phyloP scores from a whole-genome alignment of 2,113 vertebrate genomes.

The Corynorhinus townsendii region DNA sequence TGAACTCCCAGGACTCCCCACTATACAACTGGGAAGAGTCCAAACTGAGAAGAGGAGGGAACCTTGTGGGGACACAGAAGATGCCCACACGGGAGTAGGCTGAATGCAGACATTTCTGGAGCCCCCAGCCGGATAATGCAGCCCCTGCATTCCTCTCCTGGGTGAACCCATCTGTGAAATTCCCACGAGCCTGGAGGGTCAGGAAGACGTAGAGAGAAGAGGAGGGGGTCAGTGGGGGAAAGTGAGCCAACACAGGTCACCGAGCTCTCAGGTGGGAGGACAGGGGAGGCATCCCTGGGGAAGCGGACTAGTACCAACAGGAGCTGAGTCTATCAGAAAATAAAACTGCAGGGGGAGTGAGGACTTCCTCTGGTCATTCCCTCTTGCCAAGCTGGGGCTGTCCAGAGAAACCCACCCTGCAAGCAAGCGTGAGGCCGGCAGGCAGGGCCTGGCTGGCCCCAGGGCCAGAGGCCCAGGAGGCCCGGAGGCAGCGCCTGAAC shows the following conservation, averaged over 20 bases:
- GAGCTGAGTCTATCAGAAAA: conserved; percentile 66
- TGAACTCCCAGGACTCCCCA: neutral
- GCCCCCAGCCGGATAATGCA: neutral
- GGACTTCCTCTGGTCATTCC: conserved; percentile 58
- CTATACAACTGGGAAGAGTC: neutral
- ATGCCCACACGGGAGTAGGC: accelerated
- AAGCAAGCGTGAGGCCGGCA: neutral
- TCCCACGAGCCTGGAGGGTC: neutral
- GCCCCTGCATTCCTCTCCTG: neutral
- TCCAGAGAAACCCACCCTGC: neutral
- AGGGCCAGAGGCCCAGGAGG: neutral
- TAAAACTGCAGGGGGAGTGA: conserved; percentile 61
- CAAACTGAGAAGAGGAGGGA: neutral
- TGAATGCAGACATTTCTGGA: neutral
- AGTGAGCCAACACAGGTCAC: neutral
- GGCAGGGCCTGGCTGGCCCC: neutral
- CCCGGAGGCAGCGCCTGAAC: too few species aligned
- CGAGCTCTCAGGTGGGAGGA: conserved; percentile 1
- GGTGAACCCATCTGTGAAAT: neutral
- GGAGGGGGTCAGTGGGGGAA: neutral
- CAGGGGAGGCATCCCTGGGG: conserved; percentile 4
- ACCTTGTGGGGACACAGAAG: neutral
- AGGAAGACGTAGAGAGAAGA: neutral
- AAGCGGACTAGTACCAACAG: conserved; percentile 37
- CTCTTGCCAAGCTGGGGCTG: conserved; percentile 15